Base-by-base conservation (phyloP, 2,797 vertebrate species). In the Chelmon rostratus region DNA sequence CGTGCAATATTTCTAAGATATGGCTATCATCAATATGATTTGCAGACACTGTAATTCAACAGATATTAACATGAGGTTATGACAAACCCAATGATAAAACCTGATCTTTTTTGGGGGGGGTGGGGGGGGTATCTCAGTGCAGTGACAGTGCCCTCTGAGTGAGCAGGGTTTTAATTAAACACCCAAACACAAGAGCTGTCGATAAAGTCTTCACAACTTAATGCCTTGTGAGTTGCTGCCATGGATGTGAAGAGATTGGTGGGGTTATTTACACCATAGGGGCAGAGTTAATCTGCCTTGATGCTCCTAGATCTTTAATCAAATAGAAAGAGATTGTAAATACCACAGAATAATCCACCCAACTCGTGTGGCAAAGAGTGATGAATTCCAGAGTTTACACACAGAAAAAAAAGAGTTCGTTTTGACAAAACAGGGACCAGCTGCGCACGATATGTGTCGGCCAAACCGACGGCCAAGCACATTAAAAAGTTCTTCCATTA, bases 181-280 rank as follows among this genome's bases (percentile, higher is more conserved):
- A 79, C 78, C 77, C 65, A 84, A 89, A 91, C 78, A 88, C 82
- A 65, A 75, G 69, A 68, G 42, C 74, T 81, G 86, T 91, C 76
- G 82, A 92, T 92, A 91, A 92, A 92, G 88, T 91, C 91, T 85
- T 91, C 84, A 82, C 86, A 86, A 86, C 81, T 85, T 89, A 91
- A 92, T 90, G 83, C 89, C 85, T 67, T 88, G 89, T 80, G 89
- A 92, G 83, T 83, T 76, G 84, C 86, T 87, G 81, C 88, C 68
- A 23, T 83, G 74, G 78, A 82, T 74, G 79, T 85, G 83, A 71
- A 73, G 83, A 74, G 84, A 86, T 86, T 83, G 81, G 82, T 73
- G 69, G 87, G 71, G 86, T 92, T 93, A 93, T 93, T 93, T 90
- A 92, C 88, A 92, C 84, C 86, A 78, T 53, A 66, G 77, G 80